phyloP scores from a whole-genome alignment of 2,797 vertebrate genomes.

The Lepilemur ruficaudatus region DNA sequence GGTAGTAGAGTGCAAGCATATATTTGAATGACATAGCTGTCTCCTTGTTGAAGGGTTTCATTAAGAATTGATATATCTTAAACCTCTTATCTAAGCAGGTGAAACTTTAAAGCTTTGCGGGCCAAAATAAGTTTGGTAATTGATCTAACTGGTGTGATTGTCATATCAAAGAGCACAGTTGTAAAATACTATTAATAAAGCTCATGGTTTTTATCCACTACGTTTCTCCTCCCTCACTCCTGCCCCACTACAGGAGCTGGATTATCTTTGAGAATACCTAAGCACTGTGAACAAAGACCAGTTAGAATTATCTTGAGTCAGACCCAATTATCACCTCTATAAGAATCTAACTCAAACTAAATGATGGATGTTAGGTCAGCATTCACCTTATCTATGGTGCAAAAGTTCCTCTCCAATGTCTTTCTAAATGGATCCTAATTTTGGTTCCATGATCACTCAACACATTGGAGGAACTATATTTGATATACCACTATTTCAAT shows the following conservation, averaged over 20 bases:
- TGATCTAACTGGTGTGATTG: not conserved
- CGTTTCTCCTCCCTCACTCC: not conserved
- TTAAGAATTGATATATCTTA: not conserved
- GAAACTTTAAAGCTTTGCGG: not conserved
- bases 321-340: not conserved
- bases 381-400: not conserved
- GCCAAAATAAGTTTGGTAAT: not conserved
- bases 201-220: not conserved
- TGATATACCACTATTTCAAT: not conserved
- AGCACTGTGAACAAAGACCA: not conserved
- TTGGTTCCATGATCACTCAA: not conserved
- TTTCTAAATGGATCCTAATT: not conserved
- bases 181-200: not conserved
- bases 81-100: not conserved
- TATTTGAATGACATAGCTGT: not conserved
- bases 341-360: not conserved
- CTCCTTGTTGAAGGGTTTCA: not conserved
- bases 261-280: not conserved
- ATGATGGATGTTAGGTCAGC: not conserved
- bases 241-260: not conserved
- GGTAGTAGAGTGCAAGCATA: not conserved
- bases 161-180: not conserved
- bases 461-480: constrained; percentile 36
- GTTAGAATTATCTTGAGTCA: not conserved
- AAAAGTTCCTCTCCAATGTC: not conserved